A percentile compares a stretch with the other conserved stretches of the same genome.
Conservation (phyloP, 1,140 invertebrate genomes). For the Diachasmimorpha longicaudata region DNA sequence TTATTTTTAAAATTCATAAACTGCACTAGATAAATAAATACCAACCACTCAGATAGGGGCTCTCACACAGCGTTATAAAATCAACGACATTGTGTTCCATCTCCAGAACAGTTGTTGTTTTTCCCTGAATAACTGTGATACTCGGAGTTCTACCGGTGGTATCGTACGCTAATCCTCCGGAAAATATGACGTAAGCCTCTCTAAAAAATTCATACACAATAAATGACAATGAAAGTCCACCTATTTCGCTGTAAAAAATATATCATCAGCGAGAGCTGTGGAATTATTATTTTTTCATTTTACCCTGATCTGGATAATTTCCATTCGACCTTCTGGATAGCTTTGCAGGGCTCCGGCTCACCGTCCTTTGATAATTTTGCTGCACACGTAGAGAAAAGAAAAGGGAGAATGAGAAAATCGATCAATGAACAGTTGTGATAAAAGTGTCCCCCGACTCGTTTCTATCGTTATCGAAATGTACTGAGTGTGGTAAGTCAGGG, state of each 20-base stretch:
- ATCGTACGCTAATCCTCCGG: constrained; percentile 91
- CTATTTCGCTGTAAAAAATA: too few species aligned
- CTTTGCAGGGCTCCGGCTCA: constrained; percentile 85
- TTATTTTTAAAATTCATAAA: constrained; percentile 2
- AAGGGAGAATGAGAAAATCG: background rate
- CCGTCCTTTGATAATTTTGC: constrained; percentile 89
- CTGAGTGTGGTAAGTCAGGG: background rate
- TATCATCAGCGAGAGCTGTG: background rate
- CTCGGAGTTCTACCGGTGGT: constrained; percentile 89
- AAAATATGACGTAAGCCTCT: constrained; percentile 92
- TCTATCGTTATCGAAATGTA: too few species aligned
- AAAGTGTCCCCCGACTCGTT: background rate
- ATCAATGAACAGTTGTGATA: background rate
- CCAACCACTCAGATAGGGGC: constrained; percentile 88
- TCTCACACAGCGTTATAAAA: constrained; percentile 95
- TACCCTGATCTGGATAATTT: constrained; percentile 88
- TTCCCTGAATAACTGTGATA: constrained; percentile 94
- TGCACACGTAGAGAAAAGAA: constrained; percentile 52
- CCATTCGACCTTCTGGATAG: constrained; percentile 95
- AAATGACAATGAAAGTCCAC: background rate
- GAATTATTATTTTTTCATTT: constrained; percentile 42
- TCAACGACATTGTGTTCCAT: constrained; percentile 99
- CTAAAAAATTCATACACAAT: constrained; percentile 58
- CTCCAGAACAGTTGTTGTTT: constrained; percentile 95
- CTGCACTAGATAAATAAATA: constrained; percentile 31